Conservation (phyloP, 2,888 invertebrate genomes). For the Drosophila infuscata region DNA sequence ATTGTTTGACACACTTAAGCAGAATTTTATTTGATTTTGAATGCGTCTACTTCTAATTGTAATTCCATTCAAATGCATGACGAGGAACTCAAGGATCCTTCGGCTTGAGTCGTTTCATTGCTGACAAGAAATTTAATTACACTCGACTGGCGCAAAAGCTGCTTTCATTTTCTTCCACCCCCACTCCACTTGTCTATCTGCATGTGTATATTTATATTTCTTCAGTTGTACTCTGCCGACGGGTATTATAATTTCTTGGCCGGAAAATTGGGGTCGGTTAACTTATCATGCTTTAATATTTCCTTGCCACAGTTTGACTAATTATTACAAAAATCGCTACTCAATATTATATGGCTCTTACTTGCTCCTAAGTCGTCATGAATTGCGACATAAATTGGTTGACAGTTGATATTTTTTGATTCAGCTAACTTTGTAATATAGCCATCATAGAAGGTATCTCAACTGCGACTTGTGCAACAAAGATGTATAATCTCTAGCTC, state of each 20-base stretch:
- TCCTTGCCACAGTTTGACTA: too few relatives aligned
- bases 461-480: conserved; percentile 7
- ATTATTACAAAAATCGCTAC: background rate
- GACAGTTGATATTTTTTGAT: background rate
- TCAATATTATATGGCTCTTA: background rate
- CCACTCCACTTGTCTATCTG: background rate
- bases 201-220: conserved; percentile 6
- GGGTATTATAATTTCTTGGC: background rate
- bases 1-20: conserved; percentile 22
- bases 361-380: background rate
- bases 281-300: too few relatives aligned
- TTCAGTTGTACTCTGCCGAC: background rate
- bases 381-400: background rate
- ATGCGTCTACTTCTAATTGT: conserved; percentile 31
- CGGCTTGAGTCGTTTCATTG: conserved; percentile 36
- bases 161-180: background rate
- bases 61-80: conserved; percentile 21
- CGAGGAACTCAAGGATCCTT: conserved; percentile 25
- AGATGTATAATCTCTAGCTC: background rate
- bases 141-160: conserved; percentile 30
- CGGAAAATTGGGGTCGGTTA: background rate
- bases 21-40: conserved; percentile 38
- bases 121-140: conserved; percentile 53
- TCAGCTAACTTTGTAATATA: background rate
- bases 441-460: conserved; percentile 18